A percentile compares a stretch with the other conserved stretches of the same genome.
These are phyloP conservation scores for Elachura formosa DNA, from an alignment of 2,113 vertebrate species.

Conservation along the genomic window DNA sequence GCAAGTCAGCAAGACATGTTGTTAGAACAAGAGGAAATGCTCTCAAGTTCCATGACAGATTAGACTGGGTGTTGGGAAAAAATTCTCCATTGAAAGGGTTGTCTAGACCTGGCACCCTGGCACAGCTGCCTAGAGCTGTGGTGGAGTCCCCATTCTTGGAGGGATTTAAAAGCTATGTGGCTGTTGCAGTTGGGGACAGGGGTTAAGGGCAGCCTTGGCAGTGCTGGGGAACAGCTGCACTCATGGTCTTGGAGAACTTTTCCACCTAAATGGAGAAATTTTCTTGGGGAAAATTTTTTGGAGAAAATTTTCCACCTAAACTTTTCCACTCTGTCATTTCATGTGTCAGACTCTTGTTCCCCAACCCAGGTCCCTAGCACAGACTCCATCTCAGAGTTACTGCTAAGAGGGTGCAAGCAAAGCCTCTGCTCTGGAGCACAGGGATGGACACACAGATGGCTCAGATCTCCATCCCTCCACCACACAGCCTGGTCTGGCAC, in stretches of 20 bases:
- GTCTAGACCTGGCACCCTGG: no score
- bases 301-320: no score
- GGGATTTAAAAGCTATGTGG: neutral
- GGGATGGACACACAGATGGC: neutral
- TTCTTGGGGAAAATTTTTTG: no score
- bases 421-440: no score
- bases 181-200: neutral
- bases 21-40: neutral
- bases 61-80: neutral
- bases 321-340: neutral
- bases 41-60: neutral
- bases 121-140: neutral
- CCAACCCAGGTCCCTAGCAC: accelerated
- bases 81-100: neutral
- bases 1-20: neutral
- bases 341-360: neutral
- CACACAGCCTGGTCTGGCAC: no score
- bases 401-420: neutral
- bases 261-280: neutral
- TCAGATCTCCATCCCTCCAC: neutral
- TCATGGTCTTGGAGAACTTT: neutral
- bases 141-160: neutral
- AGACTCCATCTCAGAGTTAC: neutral
- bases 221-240: neutral
- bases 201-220: neutral